phyloP scores from a whole-genome alignment of 2,797 vertebrate genomes.

The Silurus aristotelis region DNA sequence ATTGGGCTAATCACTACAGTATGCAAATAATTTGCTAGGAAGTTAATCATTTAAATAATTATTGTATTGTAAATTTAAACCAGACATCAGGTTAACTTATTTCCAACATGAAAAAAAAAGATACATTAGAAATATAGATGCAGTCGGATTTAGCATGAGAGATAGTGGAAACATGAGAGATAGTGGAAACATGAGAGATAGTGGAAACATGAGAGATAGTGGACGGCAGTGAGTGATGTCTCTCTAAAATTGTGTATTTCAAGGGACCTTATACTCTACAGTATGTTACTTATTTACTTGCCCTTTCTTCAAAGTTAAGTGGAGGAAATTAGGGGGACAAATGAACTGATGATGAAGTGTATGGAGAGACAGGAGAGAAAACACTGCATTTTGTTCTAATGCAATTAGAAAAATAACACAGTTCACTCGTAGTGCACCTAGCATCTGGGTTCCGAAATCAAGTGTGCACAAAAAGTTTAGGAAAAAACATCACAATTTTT shows the following conservation, averaged over 20 bases:
- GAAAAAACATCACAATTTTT: background rate
- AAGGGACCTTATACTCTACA: background rate
- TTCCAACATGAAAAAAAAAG: background rate
- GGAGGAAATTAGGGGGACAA: background rate
- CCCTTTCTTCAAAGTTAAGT: background rate
- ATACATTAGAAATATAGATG: background rate
- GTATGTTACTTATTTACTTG: constrained; percentile 1
- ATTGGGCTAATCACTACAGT: background rate
- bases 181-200: too few species aligned
- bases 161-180: background rate
- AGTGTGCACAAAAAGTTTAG: background rate
- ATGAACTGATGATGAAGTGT: background rate
- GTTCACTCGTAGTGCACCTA: background rate
- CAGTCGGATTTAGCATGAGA: constrained; percentile 5
- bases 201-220: background rate
- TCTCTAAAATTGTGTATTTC: constrained; percentile 15
- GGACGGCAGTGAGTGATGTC: background rate
- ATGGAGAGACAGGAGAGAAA: constrained; percentile 1
- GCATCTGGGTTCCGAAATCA: background rate
- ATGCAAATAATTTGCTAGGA: background rate
- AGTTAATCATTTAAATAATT: background rate
- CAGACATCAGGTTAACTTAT: background rate
- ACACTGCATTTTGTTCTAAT: background rate
- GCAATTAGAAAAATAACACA: background rate
- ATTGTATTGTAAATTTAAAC: background rate